These are phyloP conservation scores for Leptodactylus fuscus DNA, from an alignment of 2,113 vertebrate genomes.

Conservation along the genomic window DNA sequence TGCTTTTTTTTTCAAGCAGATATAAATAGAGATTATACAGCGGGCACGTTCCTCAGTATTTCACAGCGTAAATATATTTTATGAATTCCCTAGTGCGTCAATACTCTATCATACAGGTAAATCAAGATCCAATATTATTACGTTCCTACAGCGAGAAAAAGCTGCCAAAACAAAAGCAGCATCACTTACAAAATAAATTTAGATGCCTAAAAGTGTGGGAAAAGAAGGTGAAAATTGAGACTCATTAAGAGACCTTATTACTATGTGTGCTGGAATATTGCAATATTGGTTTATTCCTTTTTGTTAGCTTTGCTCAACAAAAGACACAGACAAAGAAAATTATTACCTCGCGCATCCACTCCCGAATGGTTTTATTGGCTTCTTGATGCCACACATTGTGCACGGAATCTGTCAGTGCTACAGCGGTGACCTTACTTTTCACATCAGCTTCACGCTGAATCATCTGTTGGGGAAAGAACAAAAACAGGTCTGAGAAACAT, in stretches of 20 bases:
- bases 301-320: background rate
- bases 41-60: background rate
- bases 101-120: background rate
- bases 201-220: background rate
- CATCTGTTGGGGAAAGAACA: constrained; percentile 82
- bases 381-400: constrained; percentile 98
- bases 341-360: constrained; percentile 96
- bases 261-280: background rate
- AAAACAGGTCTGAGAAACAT: constrained; percentile 66
- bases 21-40: background rate
- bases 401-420: constrained; percentile 95
- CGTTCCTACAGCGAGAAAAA: background rate
- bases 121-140: background rate
- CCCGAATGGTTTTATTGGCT: constrained; percentile 89
- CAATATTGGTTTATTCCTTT: background rate
- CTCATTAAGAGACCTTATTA: background rate
- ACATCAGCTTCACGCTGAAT: constrained; percentile 93
- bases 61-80: background rate
- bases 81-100: background rate
- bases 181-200: constrained; percentile 7
- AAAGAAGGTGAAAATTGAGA: background rate
- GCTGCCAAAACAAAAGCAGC: background rate
- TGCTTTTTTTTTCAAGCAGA: background rate
- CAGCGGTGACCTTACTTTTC: constrained; percentile 90
- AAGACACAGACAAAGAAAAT: constrained; percentile 24